A percentile compares a stretch with the other conserved stretches of the same genome.
Conservation (phyloP, 2,113 vertebrate genomes). For the Marmota flaviventris region DNA sequence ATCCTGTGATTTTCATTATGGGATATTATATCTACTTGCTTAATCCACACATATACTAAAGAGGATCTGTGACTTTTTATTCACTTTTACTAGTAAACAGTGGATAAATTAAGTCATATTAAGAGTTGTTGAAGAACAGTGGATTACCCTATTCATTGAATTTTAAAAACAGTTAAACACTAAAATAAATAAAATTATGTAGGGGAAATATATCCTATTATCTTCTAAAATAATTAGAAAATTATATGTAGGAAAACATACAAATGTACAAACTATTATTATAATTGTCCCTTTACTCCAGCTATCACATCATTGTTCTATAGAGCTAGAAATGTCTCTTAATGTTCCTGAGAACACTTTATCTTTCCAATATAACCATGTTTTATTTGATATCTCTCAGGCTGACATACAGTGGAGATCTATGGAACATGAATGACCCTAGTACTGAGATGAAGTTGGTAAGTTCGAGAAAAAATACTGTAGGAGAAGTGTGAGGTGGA, state of each 20-base stretch:
- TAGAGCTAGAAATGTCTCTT: background rate
- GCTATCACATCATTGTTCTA: background rate
- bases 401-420: background rate
- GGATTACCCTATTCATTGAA: background rate
- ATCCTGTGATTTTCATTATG: background rate
- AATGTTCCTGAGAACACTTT: background rate
- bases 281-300: background rate
- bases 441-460: background rate
- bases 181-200: background rate
- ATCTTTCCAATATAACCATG: background rate
- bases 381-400: background rate
- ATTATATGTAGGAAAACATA: background rate
- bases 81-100: background rate
- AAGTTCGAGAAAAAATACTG: background rate
- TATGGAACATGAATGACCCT: background rate
- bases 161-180: background rate
- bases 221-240: background rate
- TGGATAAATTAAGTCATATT: background rate
- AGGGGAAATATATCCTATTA: background rate
- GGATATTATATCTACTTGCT: background rate
- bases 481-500: background rate
- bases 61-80: background rate
- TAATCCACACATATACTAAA: background rate
- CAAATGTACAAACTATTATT: background rate
- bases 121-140: background rate